Percentiles rank a stretch among this genome's conserved stretches.
Conservation (phyloP, 2,113 vertebrate genomes). For the Arenaria interpres region DNA sequence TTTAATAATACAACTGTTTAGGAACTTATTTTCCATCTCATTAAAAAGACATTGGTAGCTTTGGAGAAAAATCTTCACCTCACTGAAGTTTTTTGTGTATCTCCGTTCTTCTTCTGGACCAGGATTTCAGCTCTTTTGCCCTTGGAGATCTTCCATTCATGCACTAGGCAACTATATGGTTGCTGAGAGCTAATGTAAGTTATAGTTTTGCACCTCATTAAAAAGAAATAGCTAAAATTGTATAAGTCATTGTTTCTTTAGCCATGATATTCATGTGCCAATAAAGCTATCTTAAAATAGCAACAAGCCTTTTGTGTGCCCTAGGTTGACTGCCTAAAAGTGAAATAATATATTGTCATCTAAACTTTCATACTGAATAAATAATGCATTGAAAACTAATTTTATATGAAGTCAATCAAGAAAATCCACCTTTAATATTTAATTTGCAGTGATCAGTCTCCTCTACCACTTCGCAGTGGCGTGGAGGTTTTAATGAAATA, state of each 20-base stretch:
- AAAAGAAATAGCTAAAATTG: background rate
- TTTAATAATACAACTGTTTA: background rate
- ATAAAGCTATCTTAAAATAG: background rate
- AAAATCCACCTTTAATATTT: conserved; percentile 7
- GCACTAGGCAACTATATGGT: background rate
- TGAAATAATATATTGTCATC: background rate
- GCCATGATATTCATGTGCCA: background rate
- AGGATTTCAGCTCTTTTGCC: background rate
- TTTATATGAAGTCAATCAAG: background rate
- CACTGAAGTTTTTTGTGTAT: background rate
- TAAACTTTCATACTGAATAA: background rate
- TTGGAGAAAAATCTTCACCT: background rate
- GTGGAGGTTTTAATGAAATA: background rate
- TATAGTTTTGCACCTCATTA: background rate
- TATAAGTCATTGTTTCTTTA: background rate
- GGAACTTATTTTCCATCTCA: background rate
- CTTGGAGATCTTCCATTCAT: background rate
- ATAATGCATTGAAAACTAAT: conserved; percentile 5
- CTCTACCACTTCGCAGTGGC: background rate
- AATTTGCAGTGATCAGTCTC: background rate
- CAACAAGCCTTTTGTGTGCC: background rate
- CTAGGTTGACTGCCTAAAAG: background rate
- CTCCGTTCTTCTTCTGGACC: background rate
- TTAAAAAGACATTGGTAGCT: background rate
- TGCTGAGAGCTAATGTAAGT: background rate